Evolutionary conservation across 2,888 invertebrate species (phyloP), one percentile per base, ranked within the genome.

Genomic region (Ferdinandea cuprea): DNA sequence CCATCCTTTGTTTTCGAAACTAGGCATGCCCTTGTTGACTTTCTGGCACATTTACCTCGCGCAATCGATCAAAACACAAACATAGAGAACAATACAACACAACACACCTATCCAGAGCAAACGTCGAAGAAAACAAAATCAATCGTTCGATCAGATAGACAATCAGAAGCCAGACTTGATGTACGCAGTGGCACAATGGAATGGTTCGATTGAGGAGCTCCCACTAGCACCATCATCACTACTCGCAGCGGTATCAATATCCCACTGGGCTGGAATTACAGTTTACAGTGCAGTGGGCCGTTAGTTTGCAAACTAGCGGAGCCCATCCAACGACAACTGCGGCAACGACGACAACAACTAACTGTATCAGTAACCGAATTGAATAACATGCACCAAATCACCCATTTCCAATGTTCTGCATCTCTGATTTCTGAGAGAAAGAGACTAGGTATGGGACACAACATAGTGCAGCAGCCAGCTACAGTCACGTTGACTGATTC

Each of bases 321-420:
- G 59, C 71, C 59, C 40, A 81, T 77, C 76, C 35, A 59, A 78
- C 50, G 25, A 50, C 35, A 28, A 76, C 54, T 17, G 65, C 80
- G 40, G 63, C 72, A 48, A 54, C 68, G 42, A 76, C 54, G 28
- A 69, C 80, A 54, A 74, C 81, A 61, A 56, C 72, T 78, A 83
- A 83, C 83, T 78, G 83, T 83, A 83, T 83, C 72, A 58, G 61
- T 78, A 83, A 83, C 83, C 68, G 83, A 83, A 77, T 83, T 66
- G 73, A 78, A 83, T 83, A 83, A 52, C 83, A 83, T 78, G 83
- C 83, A 83, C 78, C 78, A 78, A 73, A 83, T 83, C 83, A 83
- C 83, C 78, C 78, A 83, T 78, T 78, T 83, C 83, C 83, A 83
- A 83, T 83, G 83, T 78, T 83, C 83, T 83, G 83, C 83, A 83